Evolutionary conservation across 1,140 invertebrate species (phyloP).

Genomic region (Drosophila repleta): DNA sequence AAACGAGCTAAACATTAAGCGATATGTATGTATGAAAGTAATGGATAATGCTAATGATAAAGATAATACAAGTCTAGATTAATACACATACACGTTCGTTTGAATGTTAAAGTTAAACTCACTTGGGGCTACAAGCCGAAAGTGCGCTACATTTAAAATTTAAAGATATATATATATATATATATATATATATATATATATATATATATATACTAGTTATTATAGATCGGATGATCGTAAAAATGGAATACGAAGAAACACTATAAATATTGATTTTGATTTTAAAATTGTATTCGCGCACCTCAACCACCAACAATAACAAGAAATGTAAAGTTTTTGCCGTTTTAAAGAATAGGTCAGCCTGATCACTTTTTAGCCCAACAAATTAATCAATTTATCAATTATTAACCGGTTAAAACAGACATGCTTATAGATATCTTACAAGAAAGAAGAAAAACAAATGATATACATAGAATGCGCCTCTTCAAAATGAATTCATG

Average conservation of each 20-base stretch:
- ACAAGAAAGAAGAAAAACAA: neutral
- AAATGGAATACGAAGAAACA: neutral
- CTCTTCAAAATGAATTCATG: constrained; percentile 39
- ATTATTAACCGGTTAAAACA: constrained; percentile 17
- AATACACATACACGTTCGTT: constrained; percentile 41
- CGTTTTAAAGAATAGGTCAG: constrained; percentile 23
- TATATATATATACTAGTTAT: constrained; percentile 37
- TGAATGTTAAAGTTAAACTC: constrained; percentile 28
- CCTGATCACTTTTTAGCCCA: neutral
- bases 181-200: constrained; percentile 15
- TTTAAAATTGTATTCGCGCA: constrained; percentile 33
- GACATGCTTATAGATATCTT: constrained; percentile 4
- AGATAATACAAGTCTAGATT: constrained; percentile 36
- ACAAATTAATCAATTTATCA: constrained; percentile 14
- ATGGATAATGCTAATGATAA: constrained; percentile 34
- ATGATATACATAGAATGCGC: constrained; percentile 8
- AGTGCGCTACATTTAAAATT: constrained; percentile 55
- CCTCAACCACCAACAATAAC: constrained; percentile 22
- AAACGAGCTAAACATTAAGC: constrained; percentile 34
- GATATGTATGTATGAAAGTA: constrained; percentile 31
- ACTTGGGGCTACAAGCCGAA: constrained; percentile 68
- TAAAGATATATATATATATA: constrained; percentile 38
- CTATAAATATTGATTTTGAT: constrained; percentile 28
- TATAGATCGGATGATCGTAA: constrained; percentile 26
- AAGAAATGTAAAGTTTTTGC: constrained; percentile 42